Conservation (phyloP, 2,113 vertebrate species). For the Triplophysa siluroides region DNA sequence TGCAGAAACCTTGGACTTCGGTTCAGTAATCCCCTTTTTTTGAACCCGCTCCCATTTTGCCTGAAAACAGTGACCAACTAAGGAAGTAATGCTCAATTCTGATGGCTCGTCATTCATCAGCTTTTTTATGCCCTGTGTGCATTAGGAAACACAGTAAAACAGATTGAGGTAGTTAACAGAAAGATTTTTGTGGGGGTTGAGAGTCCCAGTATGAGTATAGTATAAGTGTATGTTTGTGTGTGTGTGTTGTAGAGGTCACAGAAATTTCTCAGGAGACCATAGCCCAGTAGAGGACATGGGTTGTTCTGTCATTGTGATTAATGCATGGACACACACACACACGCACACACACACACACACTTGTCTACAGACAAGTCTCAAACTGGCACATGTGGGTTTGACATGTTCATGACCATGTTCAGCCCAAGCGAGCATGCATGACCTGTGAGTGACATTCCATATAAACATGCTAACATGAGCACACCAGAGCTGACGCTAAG, state of each 20-base stretch:
- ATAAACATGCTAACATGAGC: constrained; percentile 54
- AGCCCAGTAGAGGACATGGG: constrained; percentile 61
- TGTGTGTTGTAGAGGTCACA: constrained; percentile 62
- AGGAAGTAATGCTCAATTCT: constrained; percentile 62
- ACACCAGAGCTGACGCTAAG: constrained; percentile 2
- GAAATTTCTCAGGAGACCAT: constrained; percentile 70
- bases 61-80: constrained; percentile 59
- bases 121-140: background rate
- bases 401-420: constrained; percentile 49
- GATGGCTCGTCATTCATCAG: constrained; percentile 60
- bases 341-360: constrained; percentile 39
- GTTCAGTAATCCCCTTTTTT: constrained; percentile 67
- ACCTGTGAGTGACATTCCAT: constrained; percentile 62
- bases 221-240: background rate
- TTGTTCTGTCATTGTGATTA: constrained; percentile 71
- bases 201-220: constrained; percentile 30
- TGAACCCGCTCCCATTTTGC: constrained; percentile 61
- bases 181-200: constrained; percentile 27
- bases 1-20: constrained; percentile 70
- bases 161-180: constrained; percentile 30
- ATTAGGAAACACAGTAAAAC: constrained; percentile 36
- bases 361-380: constrained; percentile 61
- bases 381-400: constrained; percentile 54
- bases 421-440: constrained; percentile 50
- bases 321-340: constrained; percentile 66